Percentiles rank a stretch among this genome's conserved stretches.
phyloP scores from a whole-genome alignment of 2,113 vertebrate species.

The Gobiocypris rarus region DNA sequence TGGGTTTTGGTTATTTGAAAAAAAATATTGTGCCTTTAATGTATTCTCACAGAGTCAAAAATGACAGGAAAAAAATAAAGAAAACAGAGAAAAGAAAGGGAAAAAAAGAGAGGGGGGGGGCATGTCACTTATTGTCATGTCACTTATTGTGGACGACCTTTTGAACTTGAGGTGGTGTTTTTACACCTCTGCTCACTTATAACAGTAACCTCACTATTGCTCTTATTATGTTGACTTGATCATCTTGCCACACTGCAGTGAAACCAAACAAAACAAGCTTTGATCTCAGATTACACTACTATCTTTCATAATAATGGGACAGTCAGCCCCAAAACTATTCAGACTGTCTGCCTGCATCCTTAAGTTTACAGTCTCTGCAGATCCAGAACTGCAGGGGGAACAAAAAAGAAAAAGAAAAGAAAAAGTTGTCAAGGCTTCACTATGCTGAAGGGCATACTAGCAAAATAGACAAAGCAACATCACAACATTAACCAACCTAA shows the following conservation, averaged over 20 bases:
- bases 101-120: too few species aligned
- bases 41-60: neutral
- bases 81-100: too few species aligned
- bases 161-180: neutral
- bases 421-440: too few species aligned
- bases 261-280: neutral
- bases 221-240: neutral
- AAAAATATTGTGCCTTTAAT: neutral
- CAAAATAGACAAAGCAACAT: neutral
- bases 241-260: neutral
- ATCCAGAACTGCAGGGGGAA: neutral
- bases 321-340: neutral
- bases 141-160: neutral
- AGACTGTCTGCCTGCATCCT: neutral
- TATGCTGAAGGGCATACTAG: neutral
- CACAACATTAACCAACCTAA: neutral
- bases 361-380: neutral
- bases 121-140: too few species aligned
- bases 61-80: too few species aligned
- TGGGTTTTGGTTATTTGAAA: too few species aligned
- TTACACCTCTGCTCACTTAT: neutral
- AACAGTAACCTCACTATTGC: neutral
- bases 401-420: too few species aligned
- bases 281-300: constrained; percentile 2
- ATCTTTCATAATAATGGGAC: neutral